Percentiles rank a stretch among this genome's conserved stretches.
Conservation (phyloP, 2,888 invertebrate genomes). For the Andrena chrysosceles region DNA sequence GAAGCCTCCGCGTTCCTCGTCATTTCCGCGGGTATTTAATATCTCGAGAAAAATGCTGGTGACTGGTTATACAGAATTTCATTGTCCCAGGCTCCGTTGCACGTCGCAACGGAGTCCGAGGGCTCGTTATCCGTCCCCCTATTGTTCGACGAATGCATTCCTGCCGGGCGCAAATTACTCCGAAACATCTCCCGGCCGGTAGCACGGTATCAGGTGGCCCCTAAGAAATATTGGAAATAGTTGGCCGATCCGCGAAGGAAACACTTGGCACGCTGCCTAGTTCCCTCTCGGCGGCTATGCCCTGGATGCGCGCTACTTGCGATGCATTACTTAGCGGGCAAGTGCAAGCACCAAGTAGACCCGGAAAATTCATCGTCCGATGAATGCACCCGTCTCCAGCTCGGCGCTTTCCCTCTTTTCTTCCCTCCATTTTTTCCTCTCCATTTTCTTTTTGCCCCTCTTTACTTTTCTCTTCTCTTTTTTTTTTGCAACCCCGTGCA, state of each 20-base stretch:
- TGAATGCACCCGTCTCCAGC: slow-evolving; percentile 60
- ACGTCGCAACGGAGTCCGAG: slow-evolving; percentile 55
- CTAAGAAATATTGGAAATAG: slow-evolving; percentile 73
- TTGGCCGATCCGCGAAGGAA: slow-evolving; percentile 69
- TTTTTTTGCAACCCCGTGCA: slow-evolving; percentile 1
- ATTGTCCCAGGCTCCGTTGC: slow-evolving; percentile 44
- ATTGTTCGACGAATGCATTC: slow-evolving; percentile 61
- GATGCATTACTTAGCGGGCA: slow-evolving; percentile 64
- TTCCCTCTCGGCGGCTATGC: slow-evolving; percentile 60
- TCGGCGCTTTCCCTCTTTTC: slow-evolving; percentile 15
- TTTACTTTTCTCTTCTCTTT: not conserved
- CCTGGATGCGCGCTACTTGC: slow-evolving; percentile 61
- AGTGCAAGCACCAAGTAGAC: slow-evolving; percentile 62
- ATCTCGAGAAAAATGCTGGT: slow-evolving; percentile 62
- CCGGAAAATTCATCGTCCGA: slow-evolving; percentile 65
- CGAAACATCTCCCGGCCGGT: slow-evolving; percentile 59
- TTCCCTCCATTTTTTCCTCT: slow-evolving; percentile 32
- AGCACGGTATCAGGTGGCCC: slow-evolving; percentile 48
- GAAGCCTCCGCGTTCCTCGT: slow-evolving; percentile 31
- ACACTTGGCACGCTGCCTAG: slow-evolving; percentile 67
- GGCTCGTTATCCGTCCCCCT: slow-evolving; percentile 55
- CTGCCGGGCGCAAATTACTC: slow-evolving; percentile 58
- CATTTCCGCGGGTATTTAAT: slow-evolving; percentile 51
- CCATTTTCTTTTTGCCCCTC: not conserved
- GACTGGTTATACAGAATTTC: slow-evolving; percentile 61